phyloP scores from a whole-genome alignment of 1,140 invertebrate genomes.

The Goniozus legneri region DNA sequence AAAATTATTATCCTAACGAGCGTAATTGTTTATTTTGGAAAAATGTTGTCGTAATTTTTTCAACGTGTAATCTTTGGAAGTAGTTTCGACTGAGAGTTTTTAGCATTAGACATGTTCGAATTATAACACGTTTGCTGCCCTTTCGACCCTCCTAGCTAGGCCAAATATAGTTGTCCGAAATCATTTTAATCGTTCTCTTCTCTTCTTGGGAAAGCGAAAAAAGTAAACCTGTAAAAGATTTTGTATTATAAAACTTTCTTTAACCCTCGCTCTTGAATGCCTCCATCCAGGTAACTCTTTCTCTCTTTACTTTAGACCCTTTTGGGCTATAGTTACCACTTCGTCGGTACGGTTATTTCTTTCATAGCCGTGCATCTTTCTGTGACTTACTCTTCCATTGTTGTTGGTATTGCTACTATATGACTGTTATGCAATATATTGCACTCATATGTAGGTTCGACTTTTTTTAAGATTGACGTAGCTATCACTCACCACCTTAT shows the following conservation, averaged over 20 bases:
- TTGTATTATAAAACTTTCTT: constrained; percentile 39
- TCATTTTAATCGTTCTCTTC: constrained; percentile 29
- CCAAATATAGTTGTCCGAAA: constrained; percentile 31
- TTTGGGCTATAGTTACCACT: constrained; percentile 9
- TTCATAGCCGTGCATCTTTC: background rate
- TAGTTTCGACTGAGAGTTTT: constrained; percentile 25
- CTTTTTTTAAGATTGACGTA: too few relatives aligned
- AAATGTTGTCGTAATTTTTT: background rate
- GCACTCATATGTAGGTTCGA: too few relatives aligned
- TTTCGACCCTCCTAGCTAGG: constrained; percentile 38
- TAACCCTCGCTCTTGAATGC: constrained; percentile 40
- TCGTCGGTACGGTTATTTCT: background rate
- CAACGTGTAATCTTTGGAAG: constrained; percentile 17
- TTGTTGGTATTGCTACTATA: too few relatives aligned
- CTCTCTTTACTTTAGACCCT: constrained; percentile 43
- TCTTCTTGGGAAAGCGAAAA: constrained; percentile 22
- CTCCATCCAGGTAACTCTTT: constrained; percentile 43
- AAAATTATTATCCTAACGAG: background rate
- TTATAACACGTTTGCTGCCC: constrained; percentile 39
- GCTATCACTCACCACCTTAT: too few relatives aligned
- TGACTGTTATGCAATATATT: too few relatives aligned
- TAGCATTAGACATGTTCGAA: constrained; percentile 40
- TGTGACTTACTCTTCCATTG: background rate
- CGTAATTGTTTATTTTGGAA: background rate
- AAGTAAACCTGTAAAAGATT: constrained; percentile 37